Evolutionary conservation across 2,888 invertebrate genomes (phyloP).

Genomic region (Scaeva pyrastri): DNA sequence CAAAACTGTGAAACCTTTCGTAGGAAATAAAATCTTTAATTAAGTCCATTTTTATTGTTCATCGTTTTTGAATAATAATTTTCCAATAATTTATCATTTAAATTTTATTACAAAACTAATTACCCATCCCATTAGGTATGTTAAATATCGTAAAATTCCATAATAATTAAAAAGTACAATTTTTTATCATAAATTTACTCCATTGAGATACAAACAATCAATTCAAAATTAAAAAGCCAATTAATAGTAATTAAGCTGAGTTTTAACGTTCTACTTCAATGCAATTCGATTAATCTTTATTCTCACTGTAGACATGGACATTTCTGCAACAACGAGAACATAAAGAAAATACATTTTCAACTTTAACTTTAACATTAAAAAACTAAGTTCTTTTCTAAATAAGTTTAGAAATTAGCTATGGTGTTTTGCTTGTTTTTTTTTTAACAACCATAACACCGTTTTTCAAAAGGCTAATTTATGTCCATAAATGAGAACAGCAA

Average conservation of each 20-base stretch:
- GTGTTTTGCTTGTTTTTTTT: background rate
- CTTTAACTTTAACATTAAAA: background rate
- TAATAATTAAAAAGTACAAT: conserved; percentile 2
- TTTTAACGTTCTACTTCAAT: background rate
- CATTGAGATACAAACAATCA: background rate
- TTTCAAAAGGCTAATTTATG: background rate
- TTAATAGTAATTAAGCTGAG: conserved; percentile 20
- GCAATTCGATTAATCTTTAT: conserved; percentile 7
- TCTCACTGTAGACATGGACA: background rate
- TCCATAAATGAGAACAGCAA: background rate
- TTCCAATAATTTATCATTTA: background rate
- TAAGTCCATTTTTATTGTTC: background rate
- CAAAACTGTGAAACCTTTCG: too few relatives aligned
- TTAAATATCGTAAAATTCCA: background rate
- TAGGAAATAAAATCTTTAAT: too few relatives aligned
- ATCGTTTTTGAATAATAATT: background rate
- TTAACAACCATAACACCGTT: background rate
- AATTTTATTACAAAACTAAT: background rate
- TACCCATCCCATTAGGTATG: background rate
- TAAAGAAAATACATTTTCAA: background rate
- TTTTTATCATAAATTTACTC: conserved; percentile 7
- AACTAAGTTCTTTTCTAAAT: background rate
- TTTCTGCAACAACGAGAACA: background rate
- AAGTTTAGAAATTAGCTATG: background rate
- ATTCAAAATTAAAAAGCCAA: conserved; percentile 13